Percentiles rank a stretch among this genome's conserved stretches.
Conservation (phyloP, 2,797 vertebrate genomes). For the Chlorospingus semifuscus region DNA sequence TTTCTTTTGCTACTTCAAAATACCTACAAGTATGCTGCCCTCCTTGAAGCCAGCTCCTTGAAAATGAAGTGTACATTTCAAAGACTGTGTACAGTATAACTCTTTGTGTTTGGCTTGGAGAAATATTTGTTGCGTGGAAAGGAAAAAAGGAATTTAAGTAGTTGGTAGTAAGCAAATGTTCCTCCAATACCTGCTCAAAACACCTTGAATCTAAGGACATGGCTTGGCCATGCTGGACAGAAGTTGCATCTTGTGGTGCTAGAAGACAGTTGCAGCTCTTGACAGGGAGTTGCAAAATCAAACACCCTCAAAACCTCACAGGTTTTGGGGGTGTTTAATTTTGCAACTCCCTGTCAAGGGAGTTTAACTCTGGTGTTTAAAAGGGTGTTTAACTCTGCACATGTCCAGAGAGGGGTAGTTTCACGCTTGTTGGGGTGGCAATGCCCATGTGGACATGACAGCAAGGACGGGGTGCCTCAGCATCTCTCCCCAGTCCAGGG, state of each 20-base stretch:
- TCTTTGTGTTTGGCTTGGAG: not conserved
- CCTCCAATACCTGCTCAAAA: not conserved
- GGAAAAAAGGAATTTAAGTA: not conserved
- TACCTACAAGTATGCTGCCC: slow-evolving; percentile 7
- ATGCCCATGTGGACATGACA: not conserved
- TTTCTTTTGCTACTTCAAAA: slow-evolving; percentile 29
- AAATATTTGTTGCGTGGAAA: slow-evolving; percentile 26
- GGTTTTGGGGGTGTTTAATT: not conserved
- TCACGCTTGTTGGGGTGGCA: not conserved
- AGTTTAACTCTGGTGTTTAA: no score
- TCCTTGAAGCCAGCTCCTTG: slow-evolving; percentile 23
- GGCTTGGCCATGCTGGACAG: not conserved
- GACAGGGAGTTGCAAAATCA: not conserved
- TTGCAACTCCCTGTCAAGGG: no score
- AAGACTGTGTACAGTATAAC: slow-evolving; percentile 1
- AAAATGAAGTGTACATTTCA: slow-evolving; percentile 32
- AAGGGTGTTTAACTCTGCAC: no score
- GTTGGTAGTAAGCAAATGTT: not conserved
- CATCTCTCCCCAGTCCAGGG: not conserved
- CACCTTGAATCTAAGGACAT: not conserved
- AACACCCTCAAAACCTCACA: not conserved
- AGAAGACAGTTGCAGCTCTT: not conserved
- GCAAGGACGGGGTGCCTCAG: not conserved
- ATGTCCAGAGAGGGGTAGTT: not conserved
- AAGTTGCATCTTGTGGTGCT: not conserved